These are phyloP conservation scores for Pipistrellus nathusii DNA, from an alignment of 2,797 vertebrate species.

Conservation along the genomic window DNA sequence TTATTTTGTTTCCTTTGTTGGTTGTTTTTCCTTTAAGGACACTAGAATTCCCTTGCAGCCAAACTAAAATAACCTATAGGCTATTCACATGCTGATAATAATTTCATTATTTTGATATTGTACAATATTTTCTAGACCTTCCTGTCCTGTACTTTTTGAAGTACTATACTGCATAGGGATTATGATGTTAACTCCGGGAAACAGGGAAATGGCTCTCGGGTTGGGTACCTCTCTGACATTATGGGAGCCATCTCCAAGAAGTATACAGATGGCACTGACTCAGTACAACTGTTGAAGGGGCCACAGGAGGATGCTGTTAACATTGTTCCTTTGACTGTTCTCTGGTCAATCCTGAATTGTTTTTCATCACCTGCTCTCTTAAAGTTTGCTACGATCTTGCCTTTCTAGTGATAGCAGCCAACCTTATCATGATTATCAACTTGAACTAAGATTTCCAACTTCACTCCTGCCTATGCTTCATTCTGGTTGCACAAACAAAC, in stretches of 20 bases:
- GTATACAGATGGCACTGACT: background rate
- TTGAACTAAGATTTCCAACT: slow-evolving; percentile 48
- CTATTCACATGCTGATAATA: background rate
- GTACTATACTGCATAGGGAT: background rate
- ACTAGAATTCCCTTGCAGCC: background rate
- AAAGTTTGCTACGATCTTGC: background rate
- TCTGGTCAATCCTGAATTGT: background rate
- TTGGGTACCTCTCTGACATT: background rate
- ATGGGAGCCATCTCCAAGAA: background rate
- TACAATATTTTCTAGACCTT: background rate
- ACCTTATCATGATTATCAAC: slow-evolving; percentile 19
- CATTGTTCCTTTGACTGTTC: background rate
- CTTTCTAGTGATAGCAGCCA: slow-evolving; percentile 23
- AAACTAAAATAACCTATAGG: background rate
- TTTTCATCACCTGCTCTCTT: slow-evolving; percentile 36
- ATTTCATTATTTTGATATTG: background rate
- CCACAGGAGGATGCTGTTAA: background rate
- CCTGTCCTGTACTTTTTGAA: slow-evolving; percentile 24
- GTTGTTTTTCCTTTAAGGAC: slow-evolving; percentile 2
- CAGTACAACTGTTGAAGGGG: background rate
- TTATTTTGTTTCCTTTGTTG: slow-evolving; percentile 2
- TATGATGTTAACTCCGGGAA: background rate
- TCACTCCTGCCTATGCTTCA: slow-evolving; percentile 6
- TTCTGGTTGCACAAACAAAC: background rate
- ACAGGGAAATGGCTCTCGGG: background rate